Evolutionary conservation across 2,797 vertebrate species (phyloP).

Genomic region (Lemur catta): DNA sequence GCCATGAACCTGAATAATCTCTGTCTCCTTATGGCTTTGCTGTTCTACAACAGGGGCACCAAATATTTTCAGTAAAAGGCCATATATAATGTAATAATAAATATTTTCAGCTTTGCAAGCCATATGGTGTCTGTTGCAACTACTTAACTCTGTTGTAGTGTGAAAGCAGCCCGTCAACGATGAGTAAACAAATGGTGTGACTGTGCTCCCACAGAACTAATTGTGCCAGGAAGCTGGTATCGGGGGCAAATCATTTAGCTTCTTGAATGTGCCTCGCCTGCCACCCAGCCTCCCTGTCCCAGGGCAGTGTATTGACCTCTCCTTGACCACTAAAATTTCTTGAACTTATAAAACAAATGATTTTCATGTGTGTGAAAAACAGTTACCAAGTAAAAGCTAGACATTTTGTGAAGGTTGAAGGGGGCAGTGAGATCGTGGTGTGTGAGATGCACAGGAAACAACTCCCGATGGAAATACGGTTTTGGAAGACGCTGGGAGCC

Average conservation of each 20-base stretch:
- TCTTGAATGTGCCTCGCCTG: neutral
- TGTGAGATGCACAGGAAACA: neutral
- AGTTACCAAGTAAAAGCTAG: neutral
- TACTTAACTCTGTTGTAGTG: neutral
- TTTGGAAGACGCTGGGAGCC: neutral
- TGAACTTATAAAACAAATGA: neutral
- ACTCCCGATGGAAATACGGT: neutral
- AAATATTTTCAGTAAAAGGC: neutral
- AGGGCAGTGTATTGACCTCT: neutral
- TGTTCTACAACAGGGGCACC: neutral
- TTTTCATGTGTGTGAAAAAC: neutral
- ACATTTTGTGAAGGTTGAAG: neutral
- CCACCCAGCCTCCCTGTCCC: neutral
- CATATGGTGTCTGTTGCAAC: neutral
- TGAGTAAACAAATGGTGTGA: neutral
- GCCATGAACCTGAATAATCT: neutral
- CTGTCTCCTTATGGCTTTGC: neutral
- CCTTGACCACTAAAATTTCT: neutral
- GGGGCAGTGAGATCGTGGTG: neutral
- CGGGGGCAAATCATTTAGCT: too few relatives aligned
- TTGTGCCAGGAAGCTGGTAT: neutral
- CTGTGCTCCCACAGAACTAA: neutral
- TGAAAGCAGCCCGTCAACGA: neutral
- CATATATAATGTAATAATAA: neutral
- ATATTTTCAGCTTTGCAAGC: neutral